Evolutionary conservation across 2,113 vertebrate genomes (phyloP), one percentile per base, ranked within the genome.

Genomic region (Octodon degus): DNA sequence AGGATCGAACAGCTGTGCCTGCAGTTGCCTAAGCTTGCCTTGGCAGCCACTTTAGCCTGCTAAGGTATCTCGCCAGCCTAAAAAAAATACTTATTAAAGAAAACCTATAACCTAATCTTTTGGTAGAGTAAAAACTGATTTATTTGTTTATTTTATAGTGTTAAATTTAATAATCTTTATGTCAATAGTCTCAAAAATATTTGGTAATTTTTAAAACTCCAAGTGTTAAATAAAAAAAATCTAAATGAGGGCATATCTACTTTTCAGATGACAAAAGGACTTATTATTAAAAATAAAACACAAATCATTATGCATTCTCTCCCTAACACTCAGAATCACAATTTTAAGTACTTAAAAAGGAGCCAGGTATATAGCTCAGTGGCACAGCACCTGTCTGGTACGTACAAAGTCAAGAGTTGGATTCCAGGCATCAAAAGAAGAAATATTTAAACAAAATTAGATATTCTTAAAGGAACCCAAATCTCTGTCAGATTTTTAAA

Each of bases 261-360:
- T 87, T 70, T 89, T 74, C 76, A 88, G 68, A 76, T 30, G 88
- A 62, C 74, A 22, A 90, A 43, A 16, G 43, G 43, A 92, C 60
- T 22, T 81, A 53, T 22, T 81, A 53, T 27, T 85, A 77, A 40
- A 77, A 79, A 79, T 30, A 76, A 30, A 32, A 47, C 32, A 50
- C 37, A 83, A 77, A 83, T 79, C 12, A 94, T 43, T 79, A 27
- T 24, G 43, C 25, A 22, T 53, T 87, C 43, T 70, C 32, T 43
- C 17, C 17, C n/a, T 60, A 89, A 74, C 86, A 81, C 67, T 82
- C 37, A 74, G 24, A 88, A 81, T 50, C 63, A 70, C 37, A 86
- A 63, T 92, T 63, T 70, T 34, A 90, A 95, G 89, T 84, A 74
- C 65, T 60, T 74, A 68, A 68, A 68, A n/a, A 74, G 55, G 16